Evolutionary conservation across 2,888 invertebrate species (phyloP).

Genomic region (Stenchaetothrips biformis): DNA sequence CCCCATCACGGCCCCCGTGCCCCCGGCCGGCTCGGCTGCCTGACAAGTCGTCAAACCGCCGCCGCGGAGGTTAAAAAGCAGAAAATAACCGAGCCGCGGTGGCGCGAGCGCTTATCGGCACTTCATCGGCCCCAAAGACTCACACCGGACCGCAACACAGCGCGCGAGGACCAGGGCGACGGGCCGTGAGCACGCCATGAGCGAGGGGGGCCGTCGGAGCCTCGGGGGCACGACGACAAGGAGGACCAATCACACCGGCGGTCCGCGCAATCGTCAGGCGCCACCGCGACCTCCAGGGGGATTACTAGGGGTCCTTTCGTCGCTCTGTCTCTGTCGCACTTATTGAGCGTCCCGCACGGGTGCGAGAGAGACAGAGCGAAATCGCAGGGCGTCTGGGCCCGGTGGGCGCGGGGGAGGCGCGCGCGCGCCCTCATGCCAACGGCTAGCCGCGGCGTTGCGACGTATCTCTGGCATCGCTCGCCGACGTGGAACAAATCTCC

Average conservation of each 20-base stretch:
- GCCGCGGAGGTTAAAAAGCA: background rate
- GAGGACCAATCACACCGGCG: too few species aligned
- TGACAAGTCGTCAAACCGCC: background rate
- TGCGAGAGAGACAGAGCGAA: too few species aligned
- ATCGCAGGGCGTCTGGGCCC: background rate
- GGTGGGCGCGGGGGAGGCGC: background rate
- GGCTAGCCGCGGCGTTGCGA: background rate
- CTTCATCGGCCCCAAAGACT: background rate
- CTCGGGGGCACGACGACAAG: too few species aligned
- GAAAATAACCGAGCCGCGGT: background rate
- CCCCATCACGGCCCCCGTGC: background rate
- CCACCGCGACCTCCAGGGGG: too few species aligned
- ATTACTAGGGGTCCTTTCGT: too few species aligned
- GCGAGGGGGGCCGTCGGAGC: too few species aligned
- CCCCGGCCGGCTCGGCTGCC: background rate
- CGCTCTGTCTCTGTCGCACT: too few species aligned
- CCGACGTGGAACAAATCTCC: conserved; percentile 11
- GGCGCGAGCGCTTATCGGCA: background rate
- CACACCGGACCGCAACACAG: background rate
- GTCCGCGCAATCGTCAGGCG: too few species aligned
- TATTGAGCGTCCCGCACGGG: too few species aligned
- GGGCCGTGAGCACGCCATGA: too few species aligned
- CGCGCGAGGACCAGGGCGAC: too few species aligned
- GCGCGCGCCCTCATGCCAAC: background rate
- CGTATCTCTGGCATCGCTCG: background rate